These are phyloP conservation scores for Rhea americana DNA, from an alignment of 2,113 vertebrate species.

Conservation along the genomic window DNA sequence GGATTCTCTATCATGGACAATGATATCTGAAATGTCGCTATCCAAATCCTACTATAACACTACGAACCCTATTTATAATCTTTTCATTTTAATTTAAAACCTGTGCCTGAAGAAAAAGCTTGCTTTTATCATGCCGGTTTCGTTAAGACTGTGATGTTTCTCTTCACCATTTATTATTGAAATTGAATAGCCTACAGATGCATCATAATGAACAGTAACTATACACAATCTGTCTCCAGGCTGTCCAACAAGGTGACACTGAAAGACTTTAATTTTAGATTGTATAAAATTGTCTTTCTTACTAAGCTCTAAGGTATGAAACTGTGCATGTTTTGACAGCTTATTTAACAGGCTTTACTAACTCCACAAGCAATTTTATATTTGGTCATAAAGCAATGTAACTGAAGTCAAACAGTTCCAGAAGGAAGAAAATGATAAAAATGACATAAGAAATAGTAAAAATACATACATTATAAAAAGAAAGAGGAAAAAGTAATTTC, in stretches of 20 bases:
- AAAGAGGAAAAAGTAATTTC: not conserved
- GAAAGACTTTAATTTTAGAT: not conserved
- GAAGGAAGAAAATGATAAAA: not conserved
- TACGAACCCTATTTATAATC: not conserved
- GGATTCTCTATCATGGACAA: not conserved
- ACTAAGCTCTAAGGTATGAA: slow-evolving; percentile 38
- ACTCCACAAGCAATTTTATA: slow-evolving; percentile 37
- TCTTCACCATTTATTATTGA: not conserved
- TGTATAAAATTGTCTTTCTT: slow-evolving; percentile 16
- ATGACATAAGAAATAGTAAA: not conserved
- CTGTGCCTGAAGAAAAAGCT: not conserved
- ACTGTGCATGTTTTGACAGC: slow-evolving; percentile 11
- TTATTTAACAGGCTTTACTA: slow-evolving; percentile 47
- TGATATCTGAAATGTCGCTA: not conserved
- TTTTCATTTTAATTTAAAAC: slow-evolving; percentile 35
- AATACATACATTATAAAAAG: not conserved
- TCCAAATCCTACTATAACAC: not conserved
- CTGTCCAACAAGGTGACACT: slow-evolving; percentile 21
- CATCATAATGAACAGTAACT: slow-evolving; percentile 19
- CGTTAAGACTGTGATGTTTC: slow-evolving; percentile 11
- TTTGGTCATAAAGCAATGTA: not conserved
- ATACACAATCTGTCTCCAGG: not conserved
- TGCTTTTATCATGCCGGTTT: not conserved
- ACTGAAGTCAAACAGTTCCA: not conserved
- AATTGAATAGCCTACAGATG: slow-evolving; percentile 26